Evolutionary conservation across 2,113 vertebrate species (phyloP).

Genomic region (Oplegnathus fasciatus): DNA sequence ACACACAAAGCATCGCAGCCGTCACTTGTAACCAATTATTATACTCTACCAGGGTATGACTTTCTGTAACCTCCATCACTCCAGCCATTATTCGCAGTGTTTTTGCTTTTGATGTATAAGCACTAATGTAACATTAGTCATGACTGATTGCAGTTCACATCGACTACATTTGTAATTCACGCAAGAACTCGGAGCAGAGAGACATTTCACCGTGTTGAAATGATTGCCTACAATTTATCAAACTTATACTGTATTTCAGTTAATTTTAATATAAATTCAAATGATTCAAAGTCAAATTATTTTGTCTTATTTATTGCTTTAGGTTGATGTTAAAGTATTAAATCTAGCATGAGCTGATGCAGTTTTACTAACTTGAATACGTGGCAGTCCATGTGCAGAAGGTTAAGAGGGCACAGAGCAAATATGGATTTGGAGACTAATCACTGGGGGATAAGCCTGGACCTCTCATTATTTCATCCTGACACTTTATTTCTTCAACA

Average conservation of each 20-base stretch:
- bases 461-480: slow-evolving; percentile 52
- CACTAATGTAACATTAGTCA: slow-evolving; percentile 44
- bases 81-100: slow-evolving; percentile 27
- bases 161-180: slow-evolving; percentile 16
- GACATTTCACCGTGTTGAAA: not conserved
- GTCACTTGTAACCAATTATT: slow-evolving; percentile 44
- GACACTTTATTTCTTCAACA: slow-evolving; percentile 50
- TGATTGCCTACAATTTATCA: not conserved
- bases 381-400: not conserved
- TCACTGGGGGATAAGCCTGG: slow-evolving; percentile 25
- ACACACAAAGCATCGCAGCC: slow-evolving; percentile 37
- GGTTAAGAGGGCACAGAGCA: slow-evolving; percentile 3
- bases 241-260: not conserved
- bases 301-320: slow-evolving; percentile 4
- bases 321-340: not conserved
- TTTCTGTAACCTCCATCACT: slow-evolving; percentile 44
- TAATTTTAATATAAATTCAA: not conserved
- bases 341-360: not conserved
- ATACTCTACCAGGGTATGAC: slow-evolving; percentile 19
- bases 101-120: slow-evolving; percentile 20
- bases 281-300: not conserved
- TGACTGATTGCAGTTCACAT: slow-evolving; percentile 21
- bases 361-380: not conserved
- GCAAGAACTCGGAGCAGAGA: slow-evolving; percentile 15
- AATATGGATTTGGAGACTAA: slow-evolving; percentile 31